These are phyloP conservation scores for Acinonyx jubatus DNA, from an alignment of 2,113 vertebrate species.

Conservation along the genomic window DNA sequence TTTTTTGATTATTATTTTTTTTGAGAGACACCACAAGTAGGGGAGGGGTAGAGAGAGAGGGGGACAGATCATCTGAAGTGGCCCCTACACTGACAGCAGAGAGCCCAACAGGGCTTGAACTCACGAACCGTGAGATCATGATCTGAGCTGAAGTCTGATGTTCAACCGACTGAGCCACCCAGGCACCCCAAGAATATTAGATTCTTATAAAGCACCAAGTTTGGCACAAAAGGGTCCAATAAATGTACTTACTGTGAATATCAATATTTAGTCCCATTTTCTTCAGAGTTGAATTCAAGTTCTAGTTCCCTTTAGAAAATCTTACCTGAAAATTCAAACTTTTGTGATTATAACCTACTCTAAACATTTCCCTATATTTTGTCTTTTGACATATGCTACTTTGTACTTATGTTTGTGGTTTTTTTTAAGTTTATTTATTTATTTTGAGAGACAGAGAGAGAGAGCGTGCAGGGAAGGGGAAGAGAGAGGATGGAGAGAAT, in stretches of 20 bases:
- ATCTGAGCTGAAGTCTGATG: too few relatives aligned
- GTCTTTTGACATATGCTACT: background rate
- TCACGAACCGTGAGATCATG: too few relatives aligned
- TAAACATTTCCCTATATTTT: background rate
- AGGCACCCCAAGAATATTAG: too few relatives aligned
- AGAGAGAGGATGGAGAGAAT: too few relatives aligned
- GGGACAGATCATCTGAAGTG: too few relatives aligned
- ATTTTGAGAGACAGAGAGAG: too few relatives aligned
- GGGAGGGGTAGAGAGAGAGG: too few relatives aligned
- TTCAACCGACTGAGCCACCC: too few relatives aligned
- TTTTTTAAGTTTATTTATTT: background rate
- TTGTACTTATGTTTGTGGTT: background rate
- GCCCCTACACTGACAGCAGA: too few relatives aligned
- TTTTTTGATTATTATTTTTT: too few relatives aligned
- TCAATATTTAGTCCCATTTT: background rate
- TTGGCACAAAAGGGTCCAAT: background rate
- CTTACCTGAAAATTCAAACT: background rate
- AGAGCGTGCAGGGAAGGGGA: rapidly evolving
- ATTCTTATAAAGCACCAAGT: background rate
- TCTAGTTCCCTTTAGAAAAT: background rate
- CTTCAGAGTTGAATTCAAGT: background rate
- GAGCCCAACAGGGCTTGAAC: too few relatives aligned
- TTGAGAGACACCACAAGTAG: too few relatives aligned
- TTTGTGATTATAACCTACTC: background rate
- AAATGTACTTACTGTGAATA: background rate